A percentile compares a stretch with the other conserved stretches of the same genome.
Conservation (phyloP, 30 jellyfish, hydroid and myxozoan species). For the Cassiopea andromeda region DNA sequence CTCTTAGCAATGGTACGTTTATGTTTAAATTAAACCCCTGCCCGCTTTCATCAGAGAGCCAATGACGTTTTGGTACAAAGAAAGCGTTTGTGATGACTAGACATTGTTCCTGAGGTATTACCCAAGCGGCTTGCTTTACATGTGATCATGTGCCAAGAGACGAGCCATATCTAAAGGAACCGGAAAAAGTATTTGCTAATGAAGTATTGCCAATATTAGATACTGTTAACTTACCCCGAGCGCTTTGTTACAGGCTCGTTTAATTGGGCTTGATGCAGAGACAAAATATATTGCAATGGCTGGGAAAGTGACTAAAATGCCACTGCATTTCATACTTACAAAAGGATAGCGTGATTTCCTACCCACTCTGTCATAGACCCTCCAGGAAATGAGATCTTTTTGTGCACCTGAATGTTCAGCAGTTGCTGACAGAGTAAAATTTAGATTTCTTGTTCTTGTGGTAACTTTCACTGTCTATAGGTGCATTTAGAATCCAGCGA, state of each 20-base stretch:
- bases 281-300: slow-evolving; percentile 8
- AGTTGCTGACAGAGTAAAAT: too few species aligned
- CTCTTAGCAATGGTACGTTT: too few species aligned
- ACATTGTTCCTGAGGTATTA: neutral
- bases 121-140: neutral
- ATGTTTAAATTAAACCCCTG: neutral
- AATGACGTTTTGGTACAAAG: neutral
- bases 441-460: too few species aligned
- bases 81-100: neutral
- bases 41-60: neutral
- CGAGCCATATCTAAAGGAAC: neutral
- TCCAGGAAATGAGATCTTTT: too few species aligned
- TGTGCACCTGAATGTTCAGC: too few species aligned
- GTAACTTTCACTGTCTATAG: too few species aligned
- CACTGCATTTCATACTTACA: too few species aligned
- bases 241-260: neutral
- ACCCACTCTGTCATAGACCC: too few species aligned
- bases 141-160: neutral
- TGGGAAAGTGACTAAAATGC: neutral
- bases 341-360: too few species aligned
- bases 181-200: neutral
- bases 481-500: too few species aligned
- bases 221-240: neutral
- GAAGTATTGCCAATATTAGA: slow-evolving; percentile 12
- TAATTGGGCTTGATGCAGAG: neutral